phyloP scores from a whole-genome alignment of 1,140 invertebrate species.

The Trichogramma pretiosum region DNA sequence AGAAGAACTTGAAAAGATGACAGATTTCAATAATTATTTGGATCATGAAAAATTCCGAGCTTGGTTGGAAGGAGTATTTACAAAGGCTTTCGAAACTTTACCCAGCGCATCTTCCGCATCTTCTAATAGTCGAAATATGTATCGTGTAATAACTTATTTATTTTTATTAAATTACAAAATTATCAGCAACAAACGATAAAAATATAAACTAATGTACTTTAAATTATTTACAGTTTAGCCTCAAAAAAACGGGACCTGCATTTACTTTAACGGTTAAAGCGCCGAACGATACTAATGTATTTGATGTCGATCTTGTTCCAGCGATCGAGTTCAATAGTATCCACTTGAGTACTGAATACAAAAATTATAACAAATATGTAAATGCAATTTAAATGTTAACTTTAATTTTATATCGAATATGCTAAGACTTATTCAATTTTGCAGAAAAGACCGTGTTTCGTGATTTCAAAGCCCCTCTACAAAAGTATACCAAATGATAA shows the following conservation, averaged over 20 bases:
- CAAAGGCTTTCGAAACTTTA: slow-evolving; percentile 28
- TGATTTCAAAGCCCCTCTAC: slow-evolving; percentile 22
- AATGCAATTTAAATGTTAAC: neutral
- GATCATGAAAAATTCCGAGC: slow-evolving; percentile 39
- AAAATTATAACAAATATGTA: neutral
- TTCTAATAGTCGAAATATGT: too few species aligned
- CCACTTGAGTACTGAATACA: slow-evolving; percentile 3
- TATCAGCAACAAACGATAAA: too few species aligned
- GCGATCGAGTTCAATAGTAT: slow-evolving; percentile 34
- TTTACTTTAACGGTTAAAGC: slow-evolving; percentile 37
- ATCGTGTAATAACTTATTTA: too few species aligned
- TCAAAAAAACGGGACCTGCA: slow-evolving; percentile 41
- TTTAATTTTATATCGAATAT: too few species aligned
- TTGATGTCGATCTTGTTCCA: slow-evolving; percentile 44
- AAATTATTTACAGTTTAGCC: slow-evolving; percentile 26
- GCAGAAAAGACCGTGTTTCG: slow-evolving; percentile 16
- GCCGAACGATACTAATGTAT: slow-evolving; percentile 5
- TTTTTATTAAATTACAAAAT: too few species aligned
- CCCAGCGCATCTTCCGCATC: too few species aligned
- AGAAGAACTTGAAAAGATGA: too few species aligned
- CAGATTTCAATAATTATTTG: slow-evolving; percentile 39
- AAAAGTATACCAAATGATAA: neutral
- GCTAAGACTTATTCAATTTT: too few species aligned
- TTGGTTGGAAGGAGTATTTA: slow-evolving; percentile 40
- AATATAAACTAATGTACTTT: too few species aligned